Evolutionary conservation across 2,113 vertebrate species (phyloP), one percentile per base, ranked within the genome.

Genomic region (Bos indicus): DNA sequence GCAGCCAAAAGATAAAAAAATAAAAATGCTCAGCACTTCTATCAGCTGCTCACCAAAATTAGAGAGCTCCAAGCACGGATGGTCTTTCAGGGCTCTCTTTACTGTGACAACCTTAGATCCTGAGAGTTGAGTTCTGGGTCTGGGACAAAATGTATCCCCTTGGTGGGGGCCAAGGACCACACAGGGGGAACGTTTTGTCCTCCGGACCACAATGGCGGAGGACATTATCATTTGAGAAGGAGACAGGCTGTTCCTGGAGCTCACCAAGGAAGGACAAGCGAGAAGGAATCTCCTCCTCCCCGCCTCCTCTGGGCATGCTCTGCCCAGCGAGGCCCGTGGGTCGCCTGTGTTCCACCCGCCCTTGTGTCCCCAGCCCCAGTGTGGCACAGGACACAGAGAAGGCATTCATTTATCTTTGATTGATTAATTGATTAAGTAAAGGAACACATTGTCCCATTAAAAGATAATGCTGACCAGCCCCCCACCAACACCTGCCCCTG

Each of bases 321-420:
- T 7, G 17, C 43, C 36, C 33, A 28, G 54, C 5, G 0, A 3
- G n/a, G 25, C n/a, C 43, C 36, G 5, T n/a, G 4, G 57, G 60
- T 77, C 60, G 30, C 81, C 3, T 10, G 33, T 2, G 8, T 25
- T 64, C 90, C 56, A 54, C 57, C 83, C 36, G 52, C 60, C 43
- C 88, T 54, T 91, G 78, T 51, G 21, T 88, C 85, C 81, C 64
- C 36, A 77, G 46, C 25, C 2, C 52, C 74, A 60, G 51, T 5
- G 14, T n/a, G 84, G 85, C 14, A 19, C 82, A 78, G 81, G 59
- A 78, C 25, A 15, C 40, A 62, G 57, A 59, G 59, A 13, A 46
- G 67, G 26, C 25, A 36, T 74, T 81, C 33, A 25, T 2, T 40
- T 8, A 23, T 33, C 81, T 87, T 77, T 88, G 48, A 74, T 33